Percentiles rank a stretch among this genome's conserved stretches.
phyloP scores from a whole-genome alignment of 2,113 vertebrate genomes.

The Chunga burmeisteri region DNA sequence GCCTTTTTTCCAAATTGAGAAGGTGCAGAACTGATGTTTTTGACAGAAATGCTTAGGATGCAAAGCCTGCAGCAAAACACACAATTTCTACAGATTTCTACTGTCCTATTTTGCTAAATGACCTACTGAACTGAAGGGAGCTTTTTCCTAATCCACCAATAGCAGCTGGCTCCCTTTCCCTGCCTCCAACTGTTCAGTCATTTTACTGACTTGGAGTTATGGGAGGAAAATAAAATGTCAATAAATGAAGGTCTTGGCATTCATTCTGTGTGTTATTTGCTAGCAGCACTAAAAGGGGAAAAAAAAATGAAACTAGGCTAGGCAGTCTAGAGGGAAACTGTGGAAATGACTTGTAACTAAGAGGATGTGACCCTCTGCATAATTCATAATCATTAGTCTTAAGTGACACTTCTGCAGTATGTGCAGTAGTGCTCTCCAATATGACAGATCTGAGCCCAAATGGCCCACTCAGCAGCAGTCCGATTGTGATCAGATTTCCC shows the following conservation, averaged over 20 bases:
- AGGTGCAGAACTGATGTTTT: neutral
- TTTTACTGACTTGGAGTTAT: slow-evolving; percentile 44
- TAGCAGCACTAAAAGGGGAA: slow-evolving; percentile 24
- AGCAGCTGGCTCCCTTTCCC: neutral
- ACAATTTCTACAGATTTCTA: neutral
- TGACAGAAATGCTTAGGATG: neutral
- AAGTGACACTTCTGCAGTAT: slow-evolving; percentile 76
- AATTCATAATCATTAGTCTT: slow-evolving; percentile 84
- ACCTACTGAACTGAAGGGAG: neutral
- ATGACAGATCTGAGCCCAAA: slow-evolving; percentile 46
- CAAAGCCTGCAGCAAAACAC: neutral
- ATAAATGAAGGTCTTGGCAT: slow-evolving; percentile 69
- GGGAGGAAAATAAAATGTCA: slow-evolving; percentile 61
- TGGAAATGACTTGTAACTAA: slow-evolving; percentile 82
- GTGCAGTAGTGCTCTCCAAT: slow-evolving; percentile 59
- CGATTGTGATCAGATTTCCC: slow-evolving; percentile 65
- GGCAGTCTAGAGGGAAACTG: slow-evolving; percentile 67
- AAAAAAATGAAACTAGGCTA: slow-evolving; percentile 39
- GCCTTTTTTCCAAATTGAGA: neutral
- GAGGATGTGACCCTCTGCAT: slow-evolving; percentile 79
- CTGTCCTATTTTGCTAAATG: neutral
- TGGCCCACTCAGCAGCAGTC: slow-evolving; percentile 60
- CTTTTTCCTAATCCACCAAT: neutral
- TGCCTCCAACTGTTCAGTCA: neutral
- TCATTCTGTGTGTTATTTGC: slow-evolving; percentile 67